Evolutionary conservation across 2,888 invertebrate genomes (phyloP).

Genomic region (Nymphalis c-album): DNA sequence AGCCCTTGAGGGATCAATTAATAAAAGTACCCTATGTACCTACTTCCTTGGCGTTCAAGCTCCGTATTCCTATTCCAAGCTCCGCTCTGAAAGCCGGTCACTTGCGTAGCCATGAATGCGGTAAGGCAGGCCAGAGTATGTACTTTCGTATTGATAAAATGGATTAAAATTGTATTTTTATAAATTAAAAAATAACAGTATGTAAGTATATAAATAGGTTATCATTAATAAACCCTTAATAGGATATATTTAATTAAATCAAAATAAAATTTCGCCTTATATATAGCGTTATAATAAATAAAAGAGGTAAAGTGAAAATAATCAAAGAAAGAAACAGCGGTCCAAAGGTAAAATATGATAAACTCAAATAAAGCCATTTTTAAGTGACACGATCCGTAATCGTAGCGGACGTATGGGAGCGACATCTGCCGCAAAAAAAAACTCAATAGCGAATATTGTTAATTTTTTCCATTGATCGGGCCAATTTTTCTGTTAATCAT

Average conservation of each 20-base stretch:
- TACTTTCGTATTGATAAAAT: too few relatives aligned
- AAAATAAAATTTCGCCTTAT: background rate
- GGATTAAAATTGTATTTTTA: too few relatives aligned
- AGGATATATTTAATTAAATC: background rate
- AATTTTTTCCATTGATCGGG: slow-evolving; percentile 55
- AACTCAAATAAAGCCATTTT: slow-evolving; percentile 70
- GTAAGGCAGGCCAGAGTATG: too few relatives aligned
- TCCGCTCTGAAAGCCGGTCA: too few relatives aligned
- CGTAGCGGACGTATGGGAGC: slow-evolving; percentile 62
- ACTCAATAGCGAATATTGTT: slow-evolving; percentile 61
- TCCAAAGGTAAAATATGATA: slow-evolving; percentile 54
- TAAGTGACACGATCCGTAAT: slow-evolving; percentile 68
- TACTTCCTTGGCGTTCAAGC: too few relatives aligned
- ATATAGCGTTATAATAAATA: background rate
- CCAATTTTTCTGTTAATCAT: slow-evolving; percentile 76
- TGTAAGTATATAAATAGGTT: too few relatives aligned
- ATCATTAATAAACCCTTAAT: too few relatives aligned
- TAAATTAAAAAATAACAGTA: too few relatives aligned
- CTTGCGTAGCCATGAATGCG: too few relatives aligned
- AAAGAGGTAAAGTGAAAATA: background rate
- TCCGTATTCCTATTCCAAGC: too few relatives aligned
- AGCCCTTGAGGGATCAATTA: too few relatives aligned
- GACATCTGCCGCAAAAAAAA: slow-evolving; percentile 73
- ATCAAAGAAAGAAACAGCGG: slow-evolving; percentile 40
- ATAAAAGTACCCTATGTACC: too few relatives aligned